Base-by-base conservation (phyloP, 2,113 vertebrate species). In the Tenrec ecaudatus region DNA sequence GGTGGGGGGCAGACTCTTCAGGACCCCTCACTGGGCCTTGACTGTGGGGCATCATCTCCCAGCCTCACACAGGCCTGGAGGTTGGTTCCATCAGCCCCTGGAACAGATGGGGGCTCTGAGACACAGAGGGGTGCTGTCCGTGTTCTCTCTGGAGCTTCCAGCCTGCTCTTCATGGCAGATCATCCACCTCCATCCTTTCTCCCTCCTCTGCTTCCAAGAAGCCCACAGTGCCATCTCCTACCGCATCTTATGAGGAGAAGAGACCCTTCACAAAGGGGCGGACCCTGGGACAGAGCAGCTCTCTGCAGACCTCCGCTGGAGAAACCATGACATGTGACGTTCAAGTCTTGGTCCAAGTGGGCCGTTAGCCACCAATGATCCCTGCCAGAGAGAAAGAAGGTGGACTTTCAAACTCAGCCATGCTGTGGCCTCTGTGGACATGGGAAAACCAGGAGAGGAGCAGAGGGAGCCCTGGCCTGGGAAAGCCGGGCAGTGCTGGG, bases 191-290 rank as follows among this genome's bases (percentile, higher is more conserved):
- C 77, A 22, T 27, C 25, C n/a, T 15, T 22, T 12, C 17, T 43
- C 47, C 82, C n/a, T 66, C 47, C 6, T 23, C 60, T 16, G 25
- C 36, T 47, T 38, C 40, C 64, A n/a, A 1, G 0, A 87, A 79
- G n/a, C 36, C 81, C 58, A n/a, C 36, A 75, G 33, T 23, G 38
- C 10, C 43, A 4, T 36, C 71, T 23, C 36, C 23, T 9, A 0
- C 60, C 6, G 1, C 3, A 1, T 25, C 29, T 86, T 79, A 43
- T 0, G 0, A 20, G 0, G 0, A 1, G 43, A 77, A 20, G 22
- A 33, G 43, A 33, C 66, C 31, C 2, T 71, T 75, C 79, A 60
- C 62, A 69, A 23, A 47, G n/a, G 75, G 25, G 27, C 2, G 0
- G 29, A 36, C 53, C 43, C 66, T 23, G 1, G 6, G 33, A 60